Conservation (phyloP, 2,113 vertebrate species). For the Phrynocephalus versicolor region DNA sequence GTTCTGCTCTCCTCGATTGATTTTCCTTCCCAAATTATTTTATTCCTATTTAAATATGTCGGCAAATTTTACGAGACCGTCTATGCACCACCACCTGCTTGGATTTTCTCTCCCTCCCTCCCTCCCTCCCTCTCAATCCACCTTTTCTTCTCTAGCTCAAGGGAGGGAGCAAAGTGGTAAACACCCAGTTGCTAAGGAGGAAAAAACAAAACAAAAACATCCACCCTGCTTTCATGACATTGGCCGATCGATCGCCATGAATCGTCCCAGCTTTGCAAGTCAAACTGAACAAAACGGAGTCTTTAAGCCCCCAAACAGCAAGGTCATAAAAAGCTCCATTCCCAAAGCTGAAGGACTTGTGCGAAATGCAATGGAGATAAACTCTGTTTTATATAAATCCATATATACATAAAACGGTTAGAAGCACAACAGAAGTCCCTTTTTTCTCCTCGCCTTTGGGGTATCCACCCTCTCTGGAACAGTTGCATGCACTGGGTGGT, state of each 20-base stretch:
- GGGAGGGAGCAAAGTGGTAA: constrained; percentile 19
- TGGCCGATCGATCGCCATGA: constrained; percentile 44
- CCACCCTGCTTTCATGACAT: constrained; percentile 40
- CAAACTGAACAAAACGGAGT: constrained; percentile 45
- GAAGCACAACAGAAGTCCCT: too few species aligned
- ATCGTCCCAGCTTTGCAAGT: constrained; percentile 28
- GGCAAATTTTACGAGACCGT: constrained; percentile 55
- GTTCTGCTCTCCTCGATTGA: constrained; percentile 17
- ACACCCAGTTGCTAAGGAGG: constrained; percentile 53
- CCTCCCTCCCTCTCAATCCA: not conserved
- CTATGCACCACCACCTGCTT: not conserved
- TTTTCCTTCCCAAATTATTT: constrained; percentile 42
- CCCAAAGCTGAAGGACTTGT: not conserved
- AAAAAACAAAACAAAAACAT: not conserved
- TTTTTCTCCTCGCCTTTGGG: not conserved
- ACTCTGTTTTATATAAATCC: rapidly evolving
- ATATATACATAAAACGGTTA: too few species aligned
- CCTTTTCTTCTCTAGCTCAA: constrained; percentile 32
- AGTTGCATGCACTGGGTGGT: not conserved
- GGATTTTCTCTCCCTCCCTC: constrained; percentile 24
- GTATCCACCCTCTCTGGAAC: rapidly evolving
- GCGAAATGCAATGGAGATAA: rapidly evolving
- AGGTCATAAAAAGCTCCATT: constrained; percentile 19
- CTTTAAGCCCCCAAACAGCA: constrained; percentile 43
- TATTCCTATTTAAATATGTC: constrained; percentile 56